Base-by-base conservation (phyloP, 2,888 invertebrate species). In the Pasiphila rectangulata region DNA sequence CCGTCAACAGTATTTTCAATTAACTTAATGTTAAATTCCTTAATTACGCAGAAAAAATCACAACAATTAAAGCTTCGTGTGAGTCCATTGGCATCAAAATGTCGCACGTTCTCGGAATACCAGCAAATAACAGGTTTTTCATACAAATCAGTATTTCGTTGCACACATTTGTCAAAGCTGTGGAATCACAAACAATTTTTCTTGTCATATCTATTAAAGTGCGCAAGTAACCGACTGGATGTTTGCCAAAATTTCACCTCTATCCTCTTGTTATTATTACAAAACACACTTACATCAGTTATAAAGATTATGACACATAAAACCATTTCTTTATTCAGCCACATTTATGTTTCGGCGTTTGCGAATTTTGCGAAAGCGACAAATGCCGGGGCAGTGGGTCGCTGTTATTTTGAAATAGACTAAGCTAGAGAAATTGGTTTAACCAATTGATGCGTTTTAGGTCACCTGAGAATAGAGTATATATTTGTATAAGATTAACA, bases 191-290 rank as follows among this genome's bases (percentile, higher is more conserved):
- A 35, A 40, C 41, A 50, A 54, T 54, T 55, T 55, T 52, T 56
- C 49, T 42, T 53, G 57, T 54, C 46, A 37, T 32, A 51, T 54
- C 51, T 54, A 56, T 55, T 54, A 60, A 56, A 52, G 53, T 53
- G 20, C 45, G 44, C 32, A 41, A 38, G 47, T 47, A 54, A 36
- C 46, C 46, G 51, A 59, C 61, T 72, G 72, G 74, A 64, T 30
- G 48, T 23, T 15, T 59, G 74, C 74, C 74, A 74, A 61, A 58
- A 47, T 23, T 51, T 59, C 59, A 59, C 61, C 62, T 17, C 40
- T 44, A 42, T 50, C 38, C 54, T 58, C 63, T 38, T 54, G 48
- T 45, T 49, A 43, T 51, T 54, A 48, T 52, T 57, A 51, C 53
- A 55, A 53, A 48, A 57, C 42, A 46, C 41, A 51, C 43, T 48